Evolutionary conservation across 2,113 vertebrate species (phyloP), one percentile per base, ranked within the genome.

Genomic region (Psittacus erithacus): DNA sequence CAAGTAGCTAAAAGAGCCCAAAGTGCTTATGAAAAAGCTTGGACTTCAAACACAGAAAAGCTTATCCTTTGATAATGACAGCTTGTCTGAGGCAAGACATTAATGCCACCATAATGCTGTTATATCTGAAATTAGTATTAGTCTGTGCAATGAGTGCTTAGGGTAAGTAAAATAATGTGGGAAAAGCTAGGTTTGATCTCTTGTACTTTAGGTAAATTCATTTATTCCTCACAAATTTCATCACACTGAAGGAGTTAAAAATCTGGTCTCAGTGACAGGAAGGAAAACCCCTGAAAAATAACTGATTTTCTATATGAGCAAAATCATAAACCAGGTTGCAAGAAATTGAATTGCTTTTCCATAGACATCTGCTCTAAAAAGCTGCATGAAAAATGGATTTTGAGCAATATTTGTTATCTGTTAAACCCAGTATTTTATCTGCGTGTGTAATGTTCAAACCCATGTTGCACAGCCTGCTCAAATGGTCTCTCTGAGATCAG

Each of bases 401-500:
- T 5, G 6, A 33, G 52, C 46, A 22, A 11, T 39, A 49, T 46
- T 69, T 90, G 28, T 29, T 25, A 2, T 27, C 39, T 27, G 11
- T 64, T 71, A 73, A 52, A 78, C 13, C 47, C 1, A 1, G 23
- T 22, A 1, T 53, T 90, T 64, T 46, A 22, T 73, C 63, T 2
- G 8, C 0, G 0, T 17, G 24, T 22, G 39, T 14, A 38, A 44
- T 11, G 44, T 38, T 65, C 16, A 11, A 3, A 23, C 25, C 31
- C 16, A 1, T 13, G 73, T 52, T 0, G 0, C 1, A 0, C 17
- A 35, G 81, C 6, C 69, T 59, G 47, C 67, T 78, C 18, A 9
- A 15, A 24, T 1, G 38, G 63, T 8, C 85, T 41, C 65, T 29
- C 63, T 78, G 2, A 73, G 84, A n/a, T 85, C 5, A 49, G 47